A percentile compares a stretch with the other conserved stretches of the same genome.
phyloP scores from a whole-genome alignment of 2,113 vertebrate species.

The Bungarus multicinctus region DNA sequence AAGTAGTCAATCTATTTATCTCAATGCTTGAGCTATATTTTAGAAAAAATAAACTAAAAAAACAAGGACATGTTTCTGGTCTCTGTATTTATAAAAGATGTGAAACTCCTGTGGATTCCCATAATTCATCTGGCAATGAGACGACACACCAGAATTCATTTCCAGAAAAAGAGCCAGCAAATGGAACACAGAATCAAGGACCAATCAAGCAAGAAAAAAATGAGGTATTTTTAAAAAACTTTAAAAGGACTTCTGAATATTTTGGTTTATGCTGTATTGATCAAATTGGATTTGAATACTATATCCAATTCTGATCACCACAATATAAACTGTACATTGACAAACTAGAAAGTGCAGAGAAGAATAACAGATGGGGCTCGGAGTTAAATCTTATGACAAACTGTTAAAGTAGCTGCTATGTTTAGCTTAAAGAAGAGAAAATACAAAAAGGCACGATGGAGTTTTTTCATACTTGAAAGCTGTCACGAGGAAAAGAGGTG shows the following conservation, averaged over 20 bases:
- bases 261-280: neutral
- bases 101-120: slow-evolving; percentile 81
- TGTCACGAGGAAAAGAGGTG: neutral
- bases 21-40: neutral
- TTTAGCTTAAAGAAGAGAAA: neutral
- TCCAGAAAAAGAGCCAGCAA: slow-evolving; percentile 73
- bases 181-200: slow-evolving; percentile 72
- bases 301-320: neutral
- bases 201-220: slow-evolving; percentile 76
- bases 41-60: neutral
- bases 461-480: neutral
- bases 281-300: neutral
- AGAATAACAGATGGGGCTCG: neutral
- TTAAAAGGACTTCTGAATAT: slow-evolving; percentile 34
- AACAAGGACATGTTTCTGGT: slow-evolving; percentile 30
- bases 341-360: neutral
- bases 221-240: slow-evolving; percentile 75
- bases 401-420: neutral
- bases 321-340: neutral
- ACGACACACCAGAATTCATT: slow-evolving; percentile 66
- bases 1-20: neutral
- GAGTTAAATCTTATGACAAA: neutral
- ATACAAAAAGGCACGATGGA: neutral
- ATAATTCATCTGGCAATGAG: slow-evolving; percentile 74
- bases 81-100: slow-evolving; percentile 68